Evolutionary conservation across 2,797 vertebrate species (phyloP), one percentile per base, ranked within the genome.

Genomic region (Podargus strigoides): DNA sequence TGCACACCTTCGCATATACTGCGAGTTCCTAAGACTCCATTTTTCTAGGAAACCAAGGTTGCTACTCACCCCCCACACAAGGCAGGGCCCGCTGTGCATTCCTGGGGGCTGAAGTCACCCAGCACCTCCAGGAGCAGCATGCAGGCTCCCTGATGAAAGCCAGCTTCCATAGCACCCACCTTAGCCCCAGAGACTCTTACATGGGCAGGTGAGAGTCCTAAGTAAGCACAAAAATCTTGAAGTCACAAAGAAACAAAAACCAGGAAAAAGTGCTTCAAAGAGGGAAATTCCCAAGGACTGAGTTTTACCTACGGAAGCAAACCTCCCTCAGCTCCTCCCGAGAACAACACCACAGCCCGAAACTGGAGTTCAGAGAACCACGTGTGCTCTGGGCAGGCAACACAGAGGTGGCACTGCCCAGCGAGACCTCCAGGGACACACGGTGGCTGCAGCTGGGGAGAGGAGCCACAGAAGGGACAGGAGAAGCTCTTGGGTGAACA

Each of bases 361-460:
- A 42, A 30, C 10, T 2, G 4, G 53, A 18, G 32, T 3, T 32
- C n/a, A 5, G 12, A 4, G 8, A 7, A 44, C 2, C 7, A 2
- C 0, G 0, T 0, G 6, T 15, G 42, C 4, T 0, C n/a, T 0
- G 14, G 49, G 37, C 10, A n/a, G 44, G 22, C 26, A 26, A 0
- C 22, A 49, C 28, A 28, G 4, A 6, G 36, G 52, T 1, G 0
- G 53, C 67, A 9, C 44, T 16, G 50, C 11, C 44, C n/a, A 2
- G 8, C 3, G 1, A 26, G 8, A 1, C n/a, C 52, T 21, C 14
- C 10, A 13, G 55, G 12, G 26, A 8, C 21, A 22, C 19, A 0
- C 0, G 0, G 22, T 4, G 14, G 11, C 19, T 21, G 16, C 20
- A 4, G 30, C 44, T 8, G 27, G 27, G 49, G 49, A 50, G 46